phyloP scores from a whole-genome alignment of 2,888 invertebrate species.

The Tanypteryx hageni region DNA sequence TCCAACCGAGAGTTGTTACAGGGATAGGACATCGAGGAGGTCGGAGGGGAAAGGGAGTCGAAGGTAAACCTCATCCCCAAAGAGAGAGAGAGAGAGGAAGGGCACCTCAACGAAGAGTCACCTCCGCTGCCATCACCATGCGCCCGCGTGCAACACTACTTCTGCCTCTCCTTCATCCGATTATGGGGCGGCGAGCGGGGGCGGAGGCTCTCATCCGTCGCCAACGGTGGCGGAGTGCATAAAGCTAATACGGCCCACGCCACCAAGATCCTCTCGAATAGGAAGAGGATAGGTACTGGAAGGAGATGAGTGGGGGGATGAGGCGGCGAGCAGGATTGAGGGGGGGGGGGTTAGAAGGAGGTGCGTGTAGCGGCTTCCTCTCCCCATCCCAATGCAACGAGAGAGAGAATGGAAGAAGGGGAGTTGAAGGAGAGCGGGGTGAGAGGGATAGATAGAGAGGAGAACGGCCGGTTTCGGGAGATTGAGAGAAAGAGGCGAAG shows the following conservation, averaged over 20 bases:
- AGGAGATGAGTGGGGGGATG: background rate
- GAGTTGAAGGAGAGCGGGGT: background rate
- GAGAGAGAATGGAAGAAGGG: background rate
- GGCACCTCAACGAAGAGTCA: background rate
- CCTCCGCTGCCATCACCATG: background rate
- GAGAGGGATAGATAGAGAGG: background rate
- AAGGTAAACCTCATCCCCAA: background rate
- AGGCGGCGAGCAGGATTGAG: background rate
- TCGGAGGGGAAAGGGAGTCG: background rate
- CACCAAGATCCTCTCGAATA: conserved; percentile 29
- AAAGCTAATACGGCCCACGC: conserved; percentile 51
- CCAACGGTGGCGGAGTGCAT: background rate
- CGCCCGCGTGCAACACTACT: background rate
- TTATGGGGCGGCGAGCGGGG: conserved; percentile 42
- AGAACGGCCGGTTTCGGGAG: background rate
- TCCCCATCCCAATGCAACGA: background rate
- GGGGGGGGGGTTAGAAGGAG: background rate
- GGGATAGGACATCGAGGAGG: too few species aligned
- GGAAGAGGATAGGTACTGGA: background rate
- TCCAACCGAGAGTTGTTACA: background rate
- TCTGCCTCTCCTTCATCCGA: conserved; percentile 23
- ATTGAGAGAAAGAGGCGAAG: background rate
- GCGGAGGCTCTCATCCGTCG: background rate
- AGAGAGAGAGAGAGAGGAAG: background rate
- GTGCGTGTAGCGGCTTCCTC: conserved; percentile 39